Base-by-base conservation (phyloP, 2,797 vertebrate genomes). In the Channa striata region DNA sequence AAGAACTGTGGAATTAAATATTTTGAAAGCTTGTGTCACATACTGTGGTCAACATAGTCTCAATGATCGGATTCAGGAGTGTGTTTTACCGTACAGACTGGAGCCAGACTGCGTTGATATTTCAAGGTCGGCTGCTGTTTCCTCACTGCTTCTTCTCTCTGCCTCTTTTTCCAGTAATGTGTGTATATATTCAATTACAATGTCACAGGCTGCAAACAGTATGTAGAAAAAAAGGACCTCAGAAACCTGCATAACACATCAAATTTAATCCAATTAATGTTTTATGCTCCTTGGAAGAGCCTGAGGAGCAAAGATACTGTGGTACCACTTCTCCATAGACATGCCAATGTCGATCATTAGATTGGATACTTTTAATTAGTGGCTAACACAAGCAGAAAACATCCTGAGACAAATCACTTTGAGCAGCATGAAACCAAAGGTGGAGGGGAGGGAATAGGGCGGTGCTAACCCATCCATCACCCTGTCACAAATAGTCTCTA, bases 311-410 rank as follows among this genome's bases (percentile, higher is more conserved):
- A 61, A 63, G 66, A 81, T 61, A 80, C 68, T 44, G 61, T 51
- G 51, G 48, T 33, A 56, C 63, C 44, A 40, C 47, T 25, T 30
- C 59, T 61, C 66, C 36, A 13, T n/a, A 72, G 70, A 81, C 72
- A 62, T 63, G 77, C 74, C 78, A 68, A 21, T 51, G 78, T 60
- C 79, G 84, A 90, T 89, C 65, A 87, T 81, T 87, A 87, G 75
- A 91, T 89, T 80, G 77, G 81, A 25, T 85, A 77, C 78, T 85
- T 91, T 92, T 91, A 93, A 93, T 90, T 90, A 92, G 87, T 40
- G 56, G 43, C 76, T 62, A 78, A 88, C 81, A 86, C 72, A 86
- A 82, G 60, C 70, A 78, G 65, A 78, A 84, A 87, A 84, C 75
- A 83, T 68, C 70, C 58, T 21, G 37, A 86, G 77, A 89, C 84